Conservation (phyloP, 64 coral and sea anemone genomes). For the Platygyra sinensis region DNA sequence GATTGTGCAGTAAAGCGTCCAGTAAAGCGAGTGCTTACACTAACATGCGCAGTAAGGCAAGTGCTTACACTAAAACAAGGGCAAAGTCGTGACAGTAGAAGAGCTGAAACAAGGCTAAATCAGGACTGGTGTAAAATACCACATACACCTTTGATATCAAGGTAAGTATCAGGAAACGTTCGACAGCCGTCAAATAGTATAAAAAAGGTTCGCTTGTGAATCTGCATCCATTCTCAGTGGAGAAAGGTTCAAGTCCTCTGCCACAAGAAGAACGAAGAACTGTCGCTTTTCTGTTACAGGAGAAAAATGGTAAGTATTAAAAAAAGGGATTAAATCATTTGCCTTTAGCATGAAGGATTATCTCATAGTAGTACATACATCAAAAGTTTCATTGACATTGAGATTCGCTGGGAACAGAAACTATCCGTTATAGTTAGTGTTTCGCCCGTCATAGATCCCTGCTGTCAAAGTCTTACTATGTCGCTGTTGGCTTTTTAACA, state of each 20-base stretch:
- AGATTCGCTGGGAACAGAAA: no score
- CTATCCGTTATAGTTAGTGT: no score
- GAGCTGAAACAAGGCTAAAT: neutral
- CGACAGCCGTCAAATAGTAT: neutral
- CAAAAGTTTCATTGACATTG: no score
- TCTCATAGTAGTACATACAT: no score
- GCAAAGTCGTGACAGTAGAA: neutral
- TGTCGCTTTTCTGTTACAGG: neutral
- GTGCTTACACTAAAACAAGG: neutral
- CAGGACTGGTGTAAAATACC: neutral
- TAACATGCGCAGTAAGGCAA: no score
- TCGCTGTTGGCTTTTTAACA: neutral
- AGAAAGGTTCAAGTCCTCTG: neutral
- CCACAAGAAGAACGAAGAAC: constrained; percentile 4
- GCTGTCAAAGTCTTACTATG: no score
- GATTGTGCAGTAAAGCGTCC: no score
- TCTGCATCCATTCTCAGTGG: constrained; percentile 2
- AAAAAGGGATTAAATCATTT: neutral
- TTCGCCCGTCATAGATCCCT: no score
- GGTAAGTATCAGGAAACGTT: neutral
- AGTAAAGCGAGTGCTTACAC: no score
- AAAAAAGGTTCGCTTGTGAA: neutral
- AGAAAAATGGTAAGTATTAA: neutral
- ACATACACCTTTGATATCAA: neutral
- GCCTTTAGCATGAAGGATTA: neutral